Evolutionary conservation across 2,797 vertebrate genomes (phyloP), one percentile per base, ranked within the genome.

Genomic region (Lithobates pipiens): DNA sequence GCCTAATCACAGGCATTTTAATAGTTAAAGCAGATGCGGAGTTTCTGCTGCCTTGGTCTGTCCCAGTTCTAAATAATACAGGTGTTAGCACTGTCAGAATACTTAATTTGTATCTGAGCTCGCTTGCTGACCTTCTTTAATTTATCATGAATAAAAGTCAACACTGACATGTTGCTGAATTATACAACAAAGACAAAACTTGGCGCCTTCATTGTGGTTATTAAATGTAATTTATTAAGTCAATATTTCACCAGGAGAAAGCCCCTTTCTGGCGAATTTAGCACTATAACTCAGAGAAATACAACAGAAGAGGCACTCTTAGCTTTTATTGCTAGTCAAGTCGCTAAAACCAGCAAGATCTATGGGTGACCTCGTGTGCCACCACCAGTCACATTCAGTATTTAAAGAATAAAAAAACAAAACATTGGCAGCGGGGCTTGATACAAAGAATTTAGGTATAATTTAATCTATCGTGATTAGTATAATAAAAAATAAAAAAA

Each of bases 101-200:
- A 74, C 61, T 70, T 80, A 73, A 87, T 76, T 61, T 83, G 69
- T 87, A 83, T 73, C 65, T 75, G 63, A 16, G 71, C 63, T 18
- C 2, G n/a, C 76, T 71, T 80, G 71, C 76, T 80, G 86, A 84
- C 86, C 86, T 84, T 73, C 70, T 65, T 70, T 69, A 42, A 83
- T 87, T 75, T 84, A 83, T 87, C 86, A 87, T 61, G 34, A 75
- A 79, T 76, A 70, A 69, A 84, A 87, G 63, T 76, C 86, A 83
- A 80, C 86, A 79, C 44, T 68, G 86, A 83, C 71, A 34, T 69
- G 70, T 70, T 70, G 71, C 76, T 87, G 86, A 87, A 83, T 83
- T 84, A 87, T 87, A 87, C 81, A 87, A 87, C 76, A 87, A 86
- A 87, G 81, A 80, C 76, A 84, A 76, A 76, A 84, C 86, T 87